Conservation (phyloP, 35 echinoderm and acorn worm genomes). For the Nesometra sesokonis region DNA sequence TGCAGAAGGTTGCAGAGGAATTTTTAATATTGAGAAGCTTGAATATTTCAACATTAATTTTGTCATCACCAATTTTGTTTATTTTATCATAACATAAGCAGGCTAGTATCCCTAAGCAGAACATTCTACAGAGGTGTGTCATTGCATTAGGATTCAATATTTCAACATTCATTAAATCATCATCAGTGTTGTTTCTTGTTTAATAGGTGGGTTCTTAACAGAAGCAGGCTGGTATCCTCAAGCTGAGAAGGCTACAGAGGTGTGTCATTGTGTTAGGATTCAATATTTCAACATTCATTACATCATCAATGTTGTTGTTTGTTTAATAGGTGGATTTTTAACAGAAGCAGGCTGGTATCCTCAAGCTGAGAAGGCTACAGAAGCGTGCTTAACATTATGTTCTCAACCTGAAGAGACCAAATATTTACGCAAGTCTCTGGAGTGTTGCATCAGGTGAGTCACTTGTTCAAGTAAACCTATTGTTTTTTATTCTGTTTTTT, state of each 20-base stretch:
- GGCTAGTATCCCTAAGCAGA: constrained; percentile 80
- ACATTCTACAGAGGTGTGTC: constrained; percentile 60
- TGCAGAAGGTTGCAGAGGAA: no score
- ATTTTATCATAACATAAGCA: constrained; percentile 60
- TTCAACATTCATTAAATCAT: no score
- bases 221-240: constrained; percentile 79
- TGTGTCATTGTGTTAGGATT: no score
- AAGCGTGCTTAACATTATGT: constrained; percentile 69
- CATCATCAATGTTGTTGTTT: constrained; percentile 49
- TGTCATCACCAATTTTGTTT: no score
- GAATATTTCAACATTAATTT: no score
- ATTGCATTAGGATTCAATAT: no score
- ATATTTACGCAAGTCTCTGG: constrained; percentile 44
- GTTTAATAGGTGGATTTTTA: constrained; percentile 68
- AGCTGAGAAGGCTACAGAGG: constrained; percentile 71
- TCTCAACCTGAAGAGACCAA: constrained; percentile 36
- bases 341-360: constrained; percentile 83
- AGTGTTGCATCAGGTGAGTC: constrained; percentile 75
- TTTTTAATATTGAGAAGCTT: no score
- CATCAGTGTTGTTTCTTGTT: constrained; percentile 41
- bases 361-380: constrained; percentile 76
- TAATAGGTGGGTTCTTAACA: constrained; percentile 70
- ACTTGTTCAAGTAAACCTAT: no score
- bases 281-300: no score
- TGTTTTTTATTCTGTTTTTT: no score